Conservation (phyloP, 1,140 invertebrate genomes). For the Ips typographus region DNA sequence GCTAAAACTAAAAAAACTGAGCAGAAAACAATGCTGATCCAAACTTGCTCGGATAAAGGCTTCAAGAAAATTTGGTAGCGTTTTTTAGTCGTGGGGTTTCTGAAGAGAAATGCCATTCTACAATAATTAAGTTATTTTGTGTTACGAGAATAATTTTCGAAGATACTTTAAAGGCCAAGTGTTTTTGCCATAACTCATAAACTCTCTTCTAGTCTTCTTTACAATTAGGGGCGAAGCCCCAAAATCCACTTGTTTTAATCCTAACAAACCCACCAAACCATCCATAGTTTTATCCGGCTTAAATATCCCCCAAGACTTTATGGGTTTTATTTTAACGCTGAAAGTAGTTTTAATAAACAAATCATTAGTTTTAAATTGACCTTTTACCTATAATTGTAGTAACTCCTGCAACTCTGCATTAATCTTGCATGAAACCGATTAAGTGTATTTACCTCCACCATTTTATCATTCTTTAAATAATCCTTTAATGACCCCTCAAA, state of each 20-base stretch:
- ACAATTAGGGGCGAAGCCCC: conserved; percentile 62
- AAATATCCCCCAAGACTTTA: conserved; percentile 64
- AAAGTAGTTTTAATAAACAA: conserved; percentile 14
- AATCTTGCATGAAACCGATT: conserved; percentile 62
- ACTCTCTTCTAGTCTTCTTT: conserved; percentile 57
- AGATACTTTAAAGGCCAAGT: conserved; percentile 60
- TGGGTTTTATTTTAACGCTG: conserved; percentile 57
- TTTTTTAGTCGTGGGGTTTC: conserved; percentile 61
- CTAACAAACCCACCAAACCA: conserved; percentile 65
- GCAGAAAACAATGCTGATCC: conserved; percentile 55
- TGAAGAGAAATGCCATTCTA: conserved; percentile 63
- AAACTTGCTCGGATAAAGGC: conserved; percentile 58
- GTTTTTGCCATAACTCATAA: conserved; percentile 61
- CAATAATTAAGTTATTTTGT: conserved; percentile 34
- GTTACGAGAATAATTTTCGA: neutral
- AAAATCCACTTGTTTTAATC: conserved; percentile 60
- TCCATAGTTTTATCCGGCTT: conserved; percentile 64
- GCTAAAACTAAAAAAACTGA: conserved; percentile 46
- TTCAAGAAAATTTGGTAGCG: conserved; percentile 60
- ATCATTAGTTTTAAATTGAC: neutral
- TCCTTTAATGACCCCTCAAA: conserved; percentile 57
- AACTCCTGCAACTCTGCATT: conserved; percentile 59
- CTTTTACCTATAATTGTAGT: conserved; percentile 63
- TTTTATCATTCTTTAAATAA: conserved; percentile 55
- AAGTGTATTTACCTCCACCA: conserved; percentile 62